phyloP scores from a whole-genome alignment of 1,140 invertebrate genomes.

The Ephestia elutella region DNA sequence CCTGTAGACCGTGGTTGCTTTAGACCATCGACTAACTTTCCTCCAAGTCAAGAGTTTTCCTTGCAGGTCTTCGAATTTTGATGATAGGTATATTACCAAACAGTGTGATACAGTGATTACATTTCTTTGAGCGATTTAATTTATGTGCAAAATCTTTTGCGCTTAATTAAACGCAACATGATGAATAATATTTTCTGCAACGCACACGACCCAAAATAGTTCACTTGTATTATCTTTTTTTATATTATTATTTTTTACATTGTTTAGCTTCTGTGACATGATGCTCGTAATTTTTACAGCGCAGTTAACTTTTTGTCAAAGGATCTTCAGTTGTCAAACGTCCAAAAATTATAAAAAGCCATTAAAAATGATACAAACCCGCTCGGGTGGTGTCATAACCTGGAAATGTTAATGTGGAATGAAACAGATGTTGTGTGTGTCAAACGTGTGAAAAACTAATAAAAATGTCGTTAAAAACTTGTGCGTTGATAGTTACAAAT shows the following conservation, averaged over 20 bases:
- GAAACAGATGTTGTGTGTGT: conserved; percentile 48
- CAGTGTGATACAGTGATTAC: no score
- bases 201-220: not conserved
- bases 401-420: conserved; percentile 35
- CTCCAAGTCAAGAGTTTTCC: no score
- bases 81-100: no score
- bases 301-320: conserved; percentile 68
- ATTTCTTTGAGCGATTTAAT: no score
- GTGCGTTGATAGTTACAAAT: conserved; percentile 54
- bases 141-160: no score
- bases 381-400: conserved; percentile 62
- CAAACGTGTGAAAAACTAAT: conserved; percentile 60
- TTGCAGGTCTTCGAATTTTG: no score
- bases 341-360: conserved; percentile 15
- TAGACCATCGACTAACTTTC: no score
- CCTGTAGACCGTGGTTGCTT: no score
- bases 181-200: not conserved
- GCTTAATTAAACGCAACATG: no score
- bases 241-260: conserved; percentile 30
- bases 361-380: conserved; percentile 64
- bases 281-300: conserved; percentile 58
- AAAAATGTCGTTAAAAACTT: conserved; percentile 54
- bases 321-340: conserved; percentile 34
- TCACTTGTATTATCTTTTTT: conserved; percentile 8
- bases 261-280: conserved; percentile 46